Evolutionary conservation across 2,113 vertebrate species (phyloP).

Genomic region (Colistium nudipinnis): DNA sequence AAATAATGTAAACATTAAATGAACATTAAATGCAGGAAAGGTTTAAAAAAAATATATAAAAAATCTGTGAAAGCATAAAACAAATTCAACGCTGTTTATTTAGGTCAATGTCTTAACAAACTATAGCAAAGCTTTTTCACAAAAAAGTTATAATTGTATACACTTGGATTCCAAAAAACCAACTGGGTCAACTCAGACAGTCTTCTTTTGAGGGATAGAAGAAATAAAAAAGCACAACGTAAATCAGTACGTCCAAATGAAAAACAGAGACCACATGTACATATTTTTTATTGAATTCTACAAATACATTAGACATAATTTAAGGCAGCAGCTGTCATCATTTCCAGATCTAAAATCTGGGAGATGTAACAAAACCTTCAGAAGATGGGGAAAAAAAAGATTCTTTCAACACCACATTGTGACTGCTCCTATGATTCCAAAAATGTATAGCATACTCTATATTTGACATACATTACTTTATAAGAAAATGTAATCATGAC

Average conservation of each 20-base stretch:
- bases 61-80: no score
- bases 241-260: slow-evolving; percentile 31
- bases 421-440: neutral
- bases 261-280: slow-evolving; percentile 11
- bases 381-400: neutral
- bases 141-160: neutral
- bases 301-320: slow-evolving; percentile 33
- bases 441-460: no score
- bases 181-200: neutral
- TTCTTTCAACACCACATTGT: neutral
- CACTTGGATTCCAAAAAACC: neutral
- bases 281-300: slow-evolving; percentile 38
- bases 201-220: neutral
- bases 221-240: slow-evolving; percentile 1
- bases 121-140: neutral
- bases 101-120: no score
- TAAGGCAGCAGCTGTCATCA: slow-evolving; percentile 11
- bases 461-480: no score
- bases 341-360: slow-evolving; percentile 30
- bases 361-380: slow-evolving; percentile 3
- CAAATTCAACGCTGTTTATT: no score
- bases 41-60: no score
- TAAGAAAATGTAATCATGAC: no score
- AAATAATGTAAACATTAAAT: no score
- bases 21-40: no score